A percentile compares a stretch with the other conserved stretches of the same genome.
Conservation (phyloP, 2,797 vertebrate genomes). For the Myoxocephalus aenaeus region DNA sequence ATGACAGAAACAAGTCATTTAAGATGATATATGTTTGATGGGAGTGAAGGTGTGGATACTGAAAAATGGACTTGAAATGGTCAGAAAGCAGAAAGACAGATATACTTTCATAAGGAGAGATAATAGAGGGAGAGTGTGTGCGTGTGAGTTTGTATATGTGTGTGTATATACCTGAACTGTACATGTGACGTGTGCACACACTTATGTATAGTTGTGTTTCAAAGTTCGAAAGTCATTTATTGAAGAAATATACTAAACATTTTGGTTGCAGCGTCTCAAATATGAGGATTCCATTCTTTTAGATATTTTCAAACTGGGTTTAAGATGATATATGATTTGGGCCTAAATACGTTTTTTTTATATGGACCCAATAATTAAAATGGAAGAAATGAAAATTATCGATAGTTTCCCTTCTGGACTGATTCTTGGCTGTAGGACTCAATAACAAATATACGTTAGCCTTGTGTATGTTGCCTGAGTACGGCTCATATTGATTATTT, state of each 20-base stretch:
- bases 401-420: neutral
- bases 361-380: neutral
- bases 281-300: neutral
- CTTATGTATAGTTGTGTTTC: neutral
- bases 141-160: no score
- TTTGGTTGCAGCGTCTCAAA: neutral
- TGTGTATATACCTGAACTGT: neutral
- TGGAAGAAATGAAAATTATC: neutral
- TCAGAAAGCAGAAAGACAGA: neutral
- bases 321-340: neutral
- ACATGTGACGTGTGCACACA: accelerated
- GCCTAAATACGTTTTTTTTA: neutral
- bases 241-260: constrained; percentile 3
- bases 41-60: neutral
- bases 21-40: neutral
- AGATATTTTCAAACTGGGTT: neutral
- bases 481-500: neutral
- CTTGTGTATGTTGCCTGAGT: neutral
- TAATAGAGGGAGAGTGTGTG: no score
- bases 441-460: neutral
- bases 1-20: neutral
- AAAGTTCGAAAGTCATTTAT: neutral
- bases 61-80: neutral
- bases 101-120: neutral
- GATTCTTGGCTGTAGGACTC: neutral